Percentiles rank a stretch among this genome's conserved stretches.
These are phyloP conservation scores for Drepana arcuata DNA, from an alignment of 1,140 invertebrate genomes.

Conservation along the genomic window DNA sequence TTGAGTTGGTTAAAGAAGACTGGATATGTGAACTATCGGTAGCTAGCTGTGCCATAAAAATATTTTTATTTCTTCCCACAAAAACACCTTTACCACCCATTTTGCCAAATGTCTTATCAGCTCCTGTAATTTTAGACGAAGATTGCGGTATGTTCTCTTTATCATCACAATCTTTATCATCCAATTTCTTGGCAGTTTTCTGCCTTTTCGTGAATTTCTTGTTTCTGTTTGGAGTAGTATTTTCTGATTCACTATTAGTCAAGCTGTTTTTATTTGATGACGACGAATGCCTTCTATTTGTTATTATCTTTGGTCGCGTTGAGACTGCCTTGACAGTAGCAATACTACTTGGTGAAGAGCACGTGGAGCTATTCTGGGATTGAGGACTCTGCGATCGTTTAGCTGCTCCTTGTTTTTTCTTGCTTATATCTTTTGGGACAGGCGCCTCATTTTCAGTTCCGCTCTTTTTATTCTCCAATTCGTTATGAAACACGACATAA, in stretches of 20 bases:
- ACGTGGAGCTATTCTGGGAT: constrained; percentile 46
- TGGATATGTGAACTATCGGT: constrained; percentile 12
- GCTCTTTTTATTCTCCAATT: constrained; percentile 27
- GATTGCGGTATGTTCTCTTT: constrained; percentile 46
- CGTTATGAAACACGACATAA: constrained; percentile 45
- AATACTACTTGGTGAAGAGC: constrained; percentile 46
- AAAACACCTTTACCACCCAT: constrained; percentile 16
- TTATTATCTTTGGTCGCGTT: constrained; percentile 12
- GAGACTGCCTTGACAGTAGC: constrained; percentile 29
- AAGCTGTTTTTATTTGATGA: constrained; percentile 22
- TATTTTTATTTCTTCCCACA: constrained; percentile 24
- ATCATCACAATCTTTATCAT: constrained; percentile 19
- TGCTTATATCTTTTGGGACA: too few relatives aligned
- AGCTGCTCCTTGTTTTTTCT: constrained; percentile 11
- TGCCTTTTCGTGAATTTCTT: constrained; percentile 23
- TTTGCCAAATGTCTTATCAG: too few relatives aligned
- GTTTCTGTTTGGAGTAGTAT: constrained; percentile 12
- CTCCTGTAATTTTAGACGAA: constrained; percentile 20
- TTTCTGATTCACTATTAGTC: constrained; percentile 12
- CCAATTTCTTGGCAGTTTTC: constrained; percentile 19
- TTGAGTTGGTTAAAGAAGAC: constrained; percentile 12
- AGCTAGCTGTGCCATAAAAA: constrained; percentile 26
- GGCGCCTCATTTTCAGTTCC: constrained; percentile 8
- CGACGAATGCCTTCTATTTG: constrained; percentile 13
- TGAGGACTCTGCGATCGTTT: constrained; percentile 23